These are phyloP conservation scores for Lordiphosa fenestrarum DNA, from an alignment of 2,888 invertebrate genomes.

Conservation along the genomic window DNA sequence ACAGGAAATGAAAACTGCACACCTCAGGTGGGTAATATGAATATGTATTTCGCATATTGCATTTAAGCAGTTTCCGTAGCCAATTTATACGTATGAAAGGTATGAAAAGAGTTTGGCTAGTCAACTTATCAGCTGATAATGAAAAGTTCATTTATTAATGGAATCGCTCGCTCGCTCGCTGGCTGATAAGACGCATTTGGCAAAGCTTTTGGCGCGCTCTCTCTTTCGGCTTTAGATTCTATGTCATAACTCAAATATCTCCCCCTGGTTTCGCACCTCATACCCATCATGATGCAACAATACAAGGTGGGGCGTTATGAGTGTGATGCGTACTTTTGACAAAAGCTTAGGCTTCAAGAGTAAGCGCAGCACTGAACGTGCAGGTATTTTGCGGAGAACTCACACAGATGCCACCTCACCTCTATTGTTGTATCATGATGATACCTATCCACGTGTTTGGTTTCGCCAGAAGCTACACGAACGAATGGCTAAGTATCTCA, in stretches of 20 bases:
- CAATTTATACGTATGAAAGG: neutral
- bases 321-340: no score
- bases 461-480: no score
- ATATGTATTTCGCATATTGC: neutral
- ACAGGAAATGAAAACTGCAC: constrained; percentile 37
- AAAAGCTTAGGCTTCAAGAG: no score
- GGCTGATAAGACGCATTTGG: no score
- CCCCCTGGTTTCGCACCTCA: constrained; percentile 16
- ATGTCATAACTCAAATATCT: constrained; percentile 27
- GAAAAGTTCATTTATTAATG: neutral
- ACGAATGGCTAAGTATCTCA: constrained; percentile 5
- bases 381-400: no score
- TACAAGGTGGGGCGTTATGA: no score
- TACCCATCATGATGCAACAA: neutral
- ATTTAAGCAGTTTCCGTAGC: no score
- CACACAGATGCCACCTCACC: no score
- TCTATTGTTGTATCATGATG: no score
- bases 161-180: no score
- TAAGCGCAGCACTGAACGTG: no score
- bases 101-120: constrained; percentile 1
- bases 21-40: constrained; percentile 16
- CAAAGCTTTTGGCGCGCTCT: constrained; percentile 24
- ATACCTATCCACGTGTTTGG: constrained; percentile 27
- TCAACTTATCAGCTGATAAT: constrained; percentile 7
- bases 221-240: no score